Evolutionary conservation across 1,140 invertebrate species (phyloP), one percentile per base, ranked within the genome.

Genomic region (Antheraea pernyi): DNA sequence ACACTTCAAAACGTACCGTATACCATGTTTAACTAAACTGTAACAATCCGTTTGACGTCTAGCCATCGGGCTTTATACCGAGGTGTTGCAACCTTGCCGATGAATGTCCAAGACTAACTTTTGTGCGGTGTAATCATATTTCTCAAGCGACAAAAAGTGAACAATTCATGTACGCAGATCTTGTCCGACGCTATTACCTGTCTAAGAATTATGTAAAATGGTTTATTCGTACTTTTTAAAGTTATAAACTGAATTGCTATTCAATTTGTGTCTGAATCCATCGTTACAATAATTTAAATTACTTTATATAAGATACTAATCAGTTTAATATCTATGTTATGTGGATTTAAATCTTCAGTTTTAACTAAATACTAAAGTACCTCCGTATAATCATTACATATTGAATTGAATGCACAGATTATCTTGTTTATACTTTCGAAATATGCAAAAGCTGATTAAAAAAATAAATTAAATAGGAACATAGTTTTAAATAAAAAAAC

Each of bases 91-190:
- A 67, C 65, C 65, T 67, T 67, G 65, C 30, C 48, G 48, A 37
- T 19, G 30, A 67, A 67, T 67, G 65, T 37, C 65, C 65, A 67
- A 67, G 48, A 67, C 48, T 58, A 30, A 67, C 30, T 67, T 67
- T 59, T 59, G 53, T 59, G 53, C 53, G 7, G 64, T 65, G 65
- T 39, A 65, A 65, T 65, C 16, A 65, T 48, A 65, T 65, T 65
- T 65, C 63, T 65, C 63, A 65, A 65, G 63, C 63, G 63, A 39
- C 63, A 65, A 65, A 46, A 46, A 48, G 37, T 48, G 19, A 18
- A 37, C n/a, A 39, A 42, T 37, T 65, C 19, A 65, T 65, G 42
- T 42, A 65, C 63, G 63, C 63, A 65, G 46, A 0, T 37, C 61
- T n/a, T 37, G 37, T 30, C 22, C 9, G 61, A 63, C 11, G n/a